A percentile compares a stretch with the other conserved stretches of the same genome.
These are phyloP conservation scores for Latrodectus geometricus DNA, from an alignment of 1,140 invertebrate species.

Conservation along the genomic window DNA sequence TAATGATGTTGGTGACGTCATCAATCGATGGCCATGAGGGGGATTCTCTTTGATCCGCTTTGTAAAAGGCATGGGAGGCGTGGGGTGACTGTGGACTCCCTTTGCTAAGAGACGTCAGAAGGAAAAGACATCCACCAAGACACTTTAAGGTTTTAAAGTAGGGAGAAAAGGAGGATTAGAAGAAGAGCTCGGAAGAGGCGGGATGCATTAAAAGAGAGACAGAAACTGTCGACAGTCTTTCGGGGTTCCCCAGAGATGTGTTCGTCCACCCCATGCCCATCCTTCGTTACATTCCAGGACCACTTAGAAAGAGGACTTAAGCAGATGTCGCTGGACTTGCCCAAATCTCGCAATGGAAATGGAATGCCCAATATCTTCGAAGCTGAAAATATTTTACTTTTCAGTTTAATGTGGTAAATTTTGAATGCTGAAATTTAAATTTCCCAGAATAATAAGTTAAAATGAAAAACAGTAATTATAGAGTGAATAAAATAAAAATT, in stretches of 20 bases:
- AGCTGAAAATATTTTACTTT: too few species aligned
- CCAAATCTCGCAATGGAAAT: not conserved
- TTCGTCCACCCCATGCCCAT: not conserved
- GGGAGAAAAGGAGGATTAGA: constrained; percentile 52
- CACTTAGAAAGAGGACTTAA: not conserved
- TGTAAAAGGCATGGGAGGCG: constrained; percentile 6
- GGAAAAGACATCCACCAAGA: constrained; percentile 49
- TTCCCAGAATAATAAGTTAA: too few species aligned
- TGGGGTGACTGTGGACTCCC: too few species aligned
- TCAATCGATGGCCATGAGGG: constrained; percentile 18
- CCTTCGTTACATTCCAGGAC: not conserved
- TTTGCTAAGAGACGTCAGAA: constrained; percentile 1
- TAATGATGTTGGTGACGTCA: constrained; percentile 47
- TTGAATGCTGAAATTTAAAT: too few species aligned
- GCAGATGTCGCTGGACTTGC: not conserved
- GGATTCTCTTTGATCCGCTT: constrained; percentile 42
- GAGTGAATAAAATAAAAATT: too few species aligned
- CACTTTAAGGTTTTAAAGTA: constrained; percentile 62
- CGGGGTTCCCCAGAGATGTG: constrained; percentile 8
- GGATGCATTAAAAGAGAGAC: constrained; percentile 54
- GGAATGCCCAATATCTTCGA: not conserved
- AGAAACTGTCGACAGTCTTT: constrained; percentile 40
- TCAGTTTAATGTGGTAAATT: too few species aligned
- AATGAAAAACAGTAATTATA: too few species aligned
- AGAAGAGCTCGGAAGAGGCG: constrained; percentile 25